Base-by-base conservation (phyloP, 2,888 invertebrate species). In the Carcina quercana region DNA sequence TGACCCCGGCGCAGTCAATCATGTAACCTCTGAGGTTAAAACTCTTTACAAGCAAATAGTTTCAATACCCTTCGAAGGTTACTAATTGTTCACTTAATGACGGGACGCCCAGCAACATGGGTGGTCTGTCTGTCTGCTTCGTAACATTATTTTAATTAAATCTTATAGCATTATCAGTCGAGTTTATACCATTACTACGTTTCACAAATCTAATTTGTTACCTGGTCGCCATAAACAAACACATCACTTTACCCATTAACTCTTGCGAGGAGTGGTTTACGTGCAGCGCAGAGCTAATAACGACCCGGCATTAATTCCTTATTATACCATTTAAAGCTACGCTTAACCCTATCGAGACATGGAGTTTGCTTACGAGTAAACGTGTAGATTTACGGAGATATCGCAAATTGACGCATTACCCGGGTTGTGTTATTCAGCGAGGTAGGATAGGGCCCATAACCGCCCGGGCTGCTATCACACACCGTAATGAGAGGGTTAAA, bases 401-500 rank as follows among this genome's bases (percentile, higher is more conserved):
- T 44, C 40, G 46, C 46, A 59, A 63, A 60, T 61, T 47, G 53
- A 53, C 47, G 53, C 50, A 55, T 56, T 54, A 55, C 38, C 34
- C 28, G 47, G 37, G 40, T 34, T 39, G 44, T 43, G 49, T 49
- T 53, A 54, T 56, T 51, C 56, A 50, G 53, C 51, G 42, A 40
- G 41, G 42, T 30, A 44, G 35, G 37, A 32, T 35, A 33, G 39
- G 43, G 42, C 52, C 50, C 52, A 41, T 40, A 50, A 45, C 42
- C 6, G 3, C 11, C 44, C 40, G 42, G 39, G 41, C 32, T 39
- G 45, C 45, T 47, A 51, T 59, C 57, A 55, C 51, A 53, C 45
- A 51, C 53, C 49, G 53, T 62, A 64, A 60, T 60, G 59, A 59
- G 58, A 47, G 56, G 69, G 71, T 61, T 64, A 72, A 68, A 73